Base-by-base conservation (phyloP, 2,113 vertebrate genomes). In the Spilogale gracilis region DNA sequence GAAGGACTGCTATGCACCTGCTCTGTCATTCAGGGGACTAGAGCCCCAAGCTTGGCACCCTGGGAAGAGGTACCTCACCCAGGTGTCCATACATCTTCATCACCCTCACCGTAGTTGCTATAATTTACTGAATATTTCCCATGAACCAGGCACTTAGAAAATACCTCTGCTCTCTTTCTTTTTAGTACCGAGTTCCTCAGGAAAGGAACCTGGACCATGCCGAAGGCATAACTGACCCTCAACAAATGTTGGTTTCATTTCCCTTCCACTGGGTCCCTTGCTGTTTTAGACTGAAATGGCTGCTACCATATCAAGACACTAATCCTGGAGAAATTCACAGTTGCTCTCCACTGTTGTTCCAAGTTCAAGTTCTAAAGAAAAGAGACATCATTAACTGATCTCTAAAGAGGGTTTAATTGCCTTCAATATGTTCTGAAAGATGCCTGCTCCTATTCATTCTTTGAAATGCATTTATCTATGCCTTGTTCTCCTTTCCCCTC, bases 351-450 rank as follows among this genome's bases (percentile, higher is more conserved):
- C 12, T 6, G 23, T 60, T 52, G 38, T 38, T 82, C 82, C 93
- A 93, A 96, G 50, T 92, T 86, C 69, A 94, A 83, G 12, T 94
- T 87, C 54, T 91, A 5, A 4, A 20, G 43, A 65, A 79, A 32
- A 67, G 58, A 84, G 21, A 48, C 7, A 10, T 88, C 8, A 30
- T 27, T 89, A 65, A 78, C 18, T 69, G 43, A 69, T 73, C 79
- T 92, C 56, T 74, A 50, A 78, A 50, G 45, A 80, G 14, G 80
- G 81, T 74, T 90, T 90, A 65, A 74, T 54, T 91, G 76, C 52
- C 32, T 96, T 92, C 45, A 69, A 45, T 89, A 38, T 9, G 21
- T 67, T 58, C 9, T 73, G 48, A 78, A 85, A 45, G 0, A 81
- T 6, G 18, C 3, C 50, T 9, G 13, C 4, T 84, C 69, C n/a